phyloP scores from a whole-genome alignment of 2,113 vertebrate species.

The Mustelus asterias region DNA sequence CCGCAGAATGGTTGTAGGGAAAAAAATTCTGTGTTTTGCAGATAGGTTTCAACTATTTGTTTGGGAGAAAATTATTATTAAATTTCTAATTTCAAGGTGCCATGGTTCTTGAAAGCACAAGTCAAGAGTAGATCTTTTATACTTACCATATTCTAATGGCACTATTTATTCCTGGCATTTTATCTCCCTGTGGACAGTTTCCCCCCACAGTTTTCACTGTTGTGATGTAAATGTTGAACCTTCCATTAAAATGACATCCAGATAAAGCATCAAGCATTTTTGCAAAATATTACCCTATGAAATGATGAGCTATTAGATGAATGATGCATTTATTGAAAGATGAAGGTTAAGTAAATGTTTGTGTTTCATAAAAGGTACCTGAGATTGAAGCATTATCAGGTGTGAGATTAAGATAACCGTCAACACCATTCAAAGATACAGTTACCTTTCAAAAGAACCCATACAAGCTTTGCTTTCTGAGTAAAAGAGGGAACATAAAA shows the following conservation, averaged over 20 bases:
- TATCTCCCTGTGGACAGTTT: constrained; percentile 64
- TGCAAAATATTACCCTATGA: constrained; percentile 63
- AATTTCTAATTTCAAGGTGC: constrained; percentile 36
- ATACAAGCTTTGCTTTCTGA: constrained; percentile 61
- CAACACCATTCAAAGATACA: constrained; percentile 58
- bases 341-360: constrained; percentile 59
- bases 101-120: constrained; percentile 7
- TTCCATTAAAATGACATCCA: constrained; percentile 96
- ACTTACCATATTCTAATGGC: constrained; percentile 63
- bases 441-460: constrained; percentile 70
- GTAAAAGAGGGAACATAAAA: constrained; percentile 59
- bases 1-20: not conserved
- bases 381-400: constrained; percentile 55
- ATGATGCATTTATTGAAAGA: constrained; percentile 42
- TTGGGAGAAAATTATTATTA: constrained; percentile 29
- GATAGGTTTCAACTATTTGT: constrained; percentile 18
- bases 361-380: constrained; percentile 51
- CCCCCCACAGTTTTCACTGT: constrained; percentile 64
- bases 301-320: constrained; percentile 63
- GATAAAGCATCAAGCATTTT: constrained; percentile 78
- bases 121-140: constrained; percentile 35
- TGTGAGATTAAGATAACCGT: constrained; percentile 57
- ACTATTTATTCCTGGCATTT: constrained; percentile 63
- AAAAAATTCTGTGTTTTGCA: constrained; percentile 3
- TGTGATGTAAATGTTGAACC: constrained; percentile 97